A percentile compares a stretch with the other conserved stretches of the same genome.
phyloP scores from a whole-genome alignment of 2,113 vertebrate species.

The Lepisosteus oculatus region DNA sequence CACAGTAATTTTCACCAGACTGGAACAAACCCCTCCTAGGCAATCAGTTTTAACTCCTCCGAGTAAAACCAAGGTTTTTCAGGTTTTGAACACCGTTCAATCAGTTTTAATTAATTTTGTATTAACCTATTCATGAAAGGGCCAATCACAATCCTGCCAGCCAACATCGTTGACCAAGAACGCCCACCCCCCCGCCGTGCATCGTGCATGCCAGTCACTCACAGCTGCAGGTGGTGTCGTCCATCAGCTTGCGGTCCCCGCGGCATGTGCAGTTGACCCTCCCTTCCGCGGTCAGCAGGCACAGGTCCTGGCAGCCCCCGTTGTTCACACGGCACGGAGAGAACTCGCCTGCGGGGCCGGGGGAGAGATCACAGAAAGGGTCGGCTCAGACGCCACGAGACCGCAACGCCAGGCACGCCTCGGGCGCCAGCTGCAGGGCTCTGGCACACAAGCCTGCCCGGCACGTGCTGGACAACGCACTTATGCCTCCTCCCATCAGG shows the following conservation, averaged over 20 bases:
- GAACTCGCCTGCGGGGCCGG: constrained; percentile 73
- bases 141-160: too few relatives aligned
- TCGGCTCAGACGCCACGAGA: too few relatives aligned
- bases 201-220: constrained; percentile 29
- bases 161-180: too few relatives aligned
- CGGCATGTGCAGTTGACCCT: constrained; percentile 92
- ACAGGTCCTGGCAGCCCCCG: constrained; percentile 88
- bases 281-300: constrained; percentile 85
- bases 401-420: too few relatives aligned
- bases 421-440: neutral
- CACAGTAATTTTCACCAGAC: too few relatives aligned
- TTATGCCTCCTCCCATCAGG: neutral
- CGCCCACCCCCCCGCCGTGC: too few relatives aligned
- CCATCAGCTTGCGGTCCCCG: constrained; percentile 80
- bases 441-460: neutral
- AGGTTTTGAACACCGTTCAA: too few relatives aligned
- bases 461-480: neutral
- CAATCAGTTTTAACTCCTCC: too few relatives aligned
- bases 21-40: too few relatives aligned
- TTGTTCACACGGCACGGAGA: constrained; percentile 87
- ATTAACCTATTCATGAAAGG: too few relatives aligned
- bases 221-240: constrained; percentile 87
- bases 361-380: neutral
- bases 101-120: too few relatives aligned
- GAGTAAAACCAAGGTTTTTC: too few relatives aligned